Conservation (phyloP, 37 sponge, comb jelly and placozoan genomes). For the Hormiphora californensis region DNA sequence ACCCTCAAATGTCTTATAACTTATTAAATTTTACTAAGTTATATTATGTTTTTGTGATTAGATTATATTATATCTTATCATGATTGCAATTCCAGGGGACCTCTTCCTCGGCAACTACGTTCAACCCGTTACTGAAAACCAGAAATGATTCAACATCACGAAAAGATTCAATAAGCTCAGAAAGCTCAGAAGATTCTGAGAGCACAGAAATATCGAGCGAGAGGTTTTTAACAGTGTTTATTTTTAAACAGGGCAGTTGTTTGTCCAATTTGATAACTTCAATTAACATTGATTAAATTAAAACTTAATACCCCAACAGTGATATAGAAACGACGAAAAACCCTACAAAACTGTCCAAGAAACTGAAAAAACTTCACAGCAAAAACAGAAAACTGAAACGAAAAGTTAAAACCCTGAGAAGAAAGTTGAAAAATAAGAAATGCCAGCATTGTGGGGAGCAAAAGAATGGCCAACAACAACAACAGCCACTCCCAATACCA, state of each 20-base stretch:
- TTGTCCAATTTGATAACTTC: neutral
- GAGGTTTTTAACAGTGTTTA: constrained; percentile 1
- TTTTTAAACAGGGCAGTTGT: neutral
- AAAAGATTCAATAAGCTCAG: constrained; percentile 17
- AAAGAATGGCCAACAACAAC: neutral
- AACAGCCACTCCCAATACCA: neutral
- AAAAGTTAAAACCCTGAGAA: constrained; percentile 27
- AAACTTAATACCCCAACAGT: neutral
- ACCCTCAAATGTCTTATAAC: too few relatives aligned
- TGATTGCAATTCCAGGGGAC: too few relatives aligned
- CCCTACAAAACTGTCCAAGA: neutral
- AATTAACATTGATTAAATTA: neutral
- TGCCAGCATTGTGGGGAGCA: too few relatives aligned
- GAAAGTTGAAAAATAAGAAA: constrained; percentile 25
- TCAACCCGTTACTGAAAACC: constrained; percentile 26
- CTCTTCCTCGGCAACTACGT: too few relatives aligned
- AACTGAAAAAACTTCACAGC: constrained; percentile 9
- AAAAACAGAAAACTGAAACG: neutral
- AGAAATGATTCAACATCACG: neutral
- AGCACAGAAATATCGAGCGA: constrained; percentile 41
- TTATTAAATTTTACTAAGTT: too few relatives aligned
- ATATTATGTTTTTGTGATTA: too few relatives aligned
- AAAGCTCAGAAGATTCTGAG: constrained; percentile 31
- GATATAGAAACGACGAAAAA: too few relatives aligned
- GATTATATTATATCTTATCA: too few relatives aligned